Base-by-base conservation (phyloP, 2,888 invertebrate genomes). In the Lagria hirta region DNA sequence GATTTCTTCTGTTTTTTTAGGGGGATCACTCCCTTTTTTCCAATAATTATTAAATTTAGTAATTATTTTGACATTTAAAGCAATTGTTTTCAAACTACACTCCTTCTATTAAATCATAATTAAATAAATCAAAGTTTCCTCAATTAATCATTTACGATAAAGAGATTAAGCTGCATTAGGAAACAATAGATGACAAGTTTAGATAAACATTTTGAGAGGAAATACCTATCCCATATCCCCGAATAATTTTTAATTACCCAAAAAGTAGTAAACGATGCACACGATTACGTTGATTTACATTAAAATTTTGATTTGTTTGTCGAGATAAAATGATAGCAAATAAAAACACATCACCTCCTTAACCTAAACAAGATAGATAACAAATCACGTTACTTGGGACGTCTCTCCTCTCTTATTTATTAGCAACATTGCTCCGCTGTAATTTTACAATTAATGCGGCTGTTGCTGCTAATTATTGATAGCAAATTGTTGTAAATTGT, bases 391-490 rank as follows among this genome's bases (percentile, higher is more conserved):
- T 32, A 41, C 33, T 41, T 18, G 18, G 6, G 18, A 6, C 33
- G 20, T 32, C 5, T 22, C n/a, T 38, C 23, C 17, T 24, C 24
- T 41, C 18, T 26, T 41, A 38, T 23, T 24, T 32, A n/a, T n/a
- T n/a, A 41, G 24, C 26, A 26, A 32, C 8, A 15, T 38, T 30
- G 42, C 48, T 38, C 42, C 21, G 38, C 18, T 37, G 40, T 34
- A 30, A 49, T 37, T 45, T 48, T 41, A 44, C 41, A 49, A 49
- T 49, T 49, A 49, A 49, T 49, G 45, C 34, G 37, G 27, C 32
- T 42, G 13, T 15, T 20, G 38, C 12, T 32, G 49, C 48, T 55
- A 55, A 55, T 54, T 51, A 29, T 14, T 43, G 28, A 35, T 22
- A 18, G 35, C 35, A 35, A 42, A 41, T 41, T 26, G 10, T 32